These are phyloP conservation scores for Poecilia picta DNA, from an alignment of 2,797 vertebrate genomes.

Conservation along the genomic window DNA sequence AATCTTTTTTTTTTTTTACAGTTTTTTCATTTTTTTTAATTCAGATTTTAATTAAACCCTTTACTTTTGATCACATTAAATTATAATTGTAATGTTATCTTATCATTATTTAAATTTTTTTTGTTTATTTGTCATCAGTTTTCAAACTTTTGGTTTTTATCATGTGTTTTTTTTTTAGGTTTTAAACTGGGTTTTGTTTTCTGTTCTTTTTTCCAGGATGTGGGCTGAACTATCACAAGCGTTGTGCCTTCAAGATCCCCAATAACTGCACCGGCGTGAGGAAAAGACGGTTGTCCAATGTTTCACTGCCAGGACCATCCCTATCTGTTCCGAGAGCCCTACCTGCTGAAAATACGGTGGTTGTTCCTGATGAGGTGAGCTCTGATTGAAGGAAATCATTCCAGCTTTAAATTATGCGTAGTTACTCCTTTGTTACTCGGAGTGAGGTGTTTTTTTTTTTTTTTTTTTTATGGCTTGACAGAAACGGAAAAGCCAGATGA, in stretches of 20 bases:
- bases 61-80: neutral
- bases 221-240: constrained; percentile 97
- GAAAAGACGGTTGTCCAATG: constrained; percentile 93
- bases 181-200: constrained; percentile 36
- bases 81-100: constrained; percentile 16
- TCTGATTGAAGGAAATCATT: neutral
- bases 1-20: neutral
- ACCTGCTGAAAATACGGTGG: constrained; percentile 83
- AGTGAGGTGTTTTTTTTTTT: neutral
- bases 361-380: constrained; percentile 89
- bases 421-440: neutral
- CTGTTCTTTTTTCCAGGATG: constrained; percentile 83
- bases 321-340: constrained; percentile 88
- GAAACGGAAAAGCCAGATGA: constrained; percentile 35
- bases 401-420: neutral
- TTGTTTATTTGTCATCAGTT: constrained; percentile 23
- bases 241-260: constrained; percentile 98
- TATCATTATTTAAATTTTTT: constrained; percentile 6
- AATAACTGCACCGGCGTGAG: constrained; percentile 96
- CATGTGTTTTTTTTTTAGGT: neutral
- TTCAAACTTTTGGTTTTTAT: neutral
- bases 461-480: neutral
- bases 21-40: neutral
- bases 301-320: constrained; percentile 90
- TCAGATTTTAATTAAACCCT: neutral